Conservation (phyloP, 2,888 invertebrate species). For the Hypomecis punctinalis region DNA sequence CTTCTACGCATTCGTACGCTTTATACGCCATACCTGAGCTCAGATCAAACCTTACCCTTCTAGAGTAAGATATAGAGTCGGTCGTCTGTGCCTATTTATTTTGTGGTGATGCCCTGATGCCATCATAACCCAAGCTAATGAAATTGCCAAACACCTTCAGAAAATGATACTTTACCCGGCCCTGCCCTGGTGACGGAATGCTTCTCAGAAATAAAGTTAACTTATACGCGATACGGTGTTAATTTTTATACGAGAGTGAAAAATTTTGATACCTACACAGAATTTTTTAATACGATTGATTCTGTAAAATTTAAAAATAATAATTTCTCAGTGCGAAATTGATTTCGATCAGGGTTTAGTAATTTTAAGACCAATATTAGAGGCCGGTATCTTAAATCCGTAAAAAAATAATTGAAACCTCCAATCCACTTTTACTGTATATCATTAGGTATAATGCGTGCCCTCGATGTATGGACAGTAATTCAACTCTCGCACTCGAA, state of each 20-base stretch:
- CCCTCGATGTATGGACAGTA: background rate
- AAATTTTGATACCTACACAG: background rate
- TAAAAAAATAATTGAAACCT: background rate
- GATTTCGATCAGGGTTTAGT: background rate
- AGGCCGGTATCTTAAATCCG: background rate
- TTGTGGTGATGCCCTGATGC: background rate
- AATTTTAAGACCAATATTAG: background rate
- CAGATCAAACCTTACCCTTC: too few relatives aligned
- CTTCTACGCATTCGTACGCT: too few relatives aligned
- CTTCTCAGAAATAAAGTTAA: conserved; percentile 18
- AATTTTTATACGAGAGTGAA: conserved; percentile 7
- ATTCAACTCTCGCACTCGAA: conserved; percentile 5
- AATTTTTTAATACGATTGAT: conserved; percentile 4
- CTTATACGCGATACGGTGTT: conserved; percentile 8
- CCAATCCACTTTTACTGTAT: background rate
- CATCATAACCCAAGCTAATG: conserved; percentile 63
- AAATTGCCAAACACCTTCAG: conserved; percentile 47
- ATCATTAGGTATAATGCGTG: background rate
- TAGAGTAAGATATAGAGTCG: too few relatives aligned
- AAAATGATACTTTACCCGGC: conserved; percentile 5
- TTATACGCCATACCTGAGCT: too few relatives aligned
- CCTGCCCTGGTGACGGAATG: conserved; percentile 1
- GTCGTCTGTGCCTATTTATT: too few relatives aligned
- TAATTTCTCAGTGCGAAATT: conserved; percentile 3
- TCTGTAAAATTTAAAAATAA: background rate